phyloP scores from a whole-genome alignment of 2,888 invertebrate species.

The Drosophila fungiperda region DNA sequence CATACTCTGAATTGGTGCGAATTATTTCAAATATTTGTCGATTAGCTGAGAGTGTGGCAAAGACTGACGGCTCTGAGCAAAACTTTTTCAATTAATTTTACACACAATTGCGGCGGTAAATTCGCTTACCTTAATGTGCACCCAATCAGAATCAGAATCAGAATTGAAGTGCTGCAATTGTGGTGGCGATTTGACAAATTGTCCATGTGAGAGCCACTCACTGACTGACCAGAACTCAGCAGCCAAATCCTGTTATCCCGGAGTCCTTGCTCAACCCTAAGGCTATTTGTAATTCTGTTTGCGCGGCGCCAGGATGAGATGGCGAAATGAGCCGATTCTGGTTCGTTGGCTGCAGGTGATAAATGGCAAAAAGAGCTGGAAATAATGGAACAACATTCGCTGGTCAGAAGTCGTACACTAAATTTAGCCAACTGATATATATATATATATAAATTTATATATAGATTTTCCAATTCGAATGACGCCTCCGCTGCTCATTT shows the following conservation, averaged over 20 bases:
- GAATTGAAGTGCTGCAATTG: constrained; percentile 57
- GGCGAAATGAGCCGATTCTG: constrained; percentile 14
- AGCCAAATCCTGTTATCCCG: not conserved
- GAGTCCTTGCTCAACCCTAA: constrained; percentile 9
- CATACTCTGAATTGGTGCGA: constrained; percentile 52
- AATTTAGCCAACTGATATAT: constrained; percentile 30
- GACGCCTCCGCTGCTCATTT: constrained; percentile 1
- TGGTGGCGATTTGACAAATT: constrained; percentile 80
- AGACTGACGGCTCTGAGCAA: constrained; percentile 41
- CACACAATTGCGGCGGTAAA: constrained; percentile 60
- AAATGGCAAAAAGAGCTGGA: constrained; percentile 72
- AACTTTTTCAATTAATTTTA: constrained; percentile 78
- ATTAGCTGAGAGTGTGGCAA: constrained; percentile 46
- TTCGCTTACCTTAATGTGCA: constrained; percentile 59
- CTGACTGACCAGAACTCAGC: constrained; percentile 5
- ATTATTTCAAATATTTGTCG: constrained; percentile 75
- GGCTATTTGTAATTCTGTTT: constrained; percentile 61
- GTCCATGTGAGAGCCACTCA: constrained; percentile 53
- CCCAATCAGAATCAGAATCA: constrained; percentile 32
- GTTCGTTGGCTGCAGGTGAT: constrained; percentile 68
- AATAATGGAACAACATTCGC: constrained; percentile 76
- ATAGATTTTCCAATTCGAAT: not conserved
- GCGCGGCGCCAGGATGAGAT: constrained; percentile 15
- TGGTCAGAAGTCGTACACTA: constrained; percentile 47
- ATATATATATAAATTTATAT: not conserved